These are phyloP conservation scores for Mustela lutreola DNA, from an alignment of 2,113 vertebrate genomes.

Conservation along the genomic window DNA sequence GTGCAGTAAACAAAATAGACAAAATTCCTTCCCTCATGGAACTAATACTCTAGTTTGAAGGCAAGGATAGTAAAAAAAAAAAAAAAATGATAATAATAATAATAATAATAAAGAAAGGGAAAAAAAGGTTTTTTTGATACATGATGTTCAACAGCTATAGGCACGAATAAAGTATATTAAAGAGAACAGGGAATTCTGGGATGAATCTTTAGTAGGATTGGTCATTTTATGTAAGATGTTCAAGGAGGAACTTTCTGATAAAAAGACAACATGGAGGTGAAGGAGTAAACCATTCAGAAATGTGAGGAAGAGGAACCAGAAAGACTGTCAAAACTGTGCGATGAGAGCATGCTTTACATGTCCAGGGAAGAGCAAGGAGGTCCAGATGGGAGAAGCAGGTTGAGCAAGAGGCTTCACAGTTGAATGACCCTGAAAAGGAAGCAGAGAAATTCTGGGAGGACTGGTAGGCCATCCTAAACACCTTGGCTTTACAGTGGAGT, in stretches of 20 bases:
- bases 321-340: background rate
- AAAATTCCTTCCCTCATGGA: background rate
- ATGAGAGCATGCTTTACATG: background rate
- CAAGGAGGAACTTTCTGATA: background rate
- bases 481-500: background rate
- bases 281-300: background rate
- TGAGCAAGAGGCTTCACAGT: background rate
- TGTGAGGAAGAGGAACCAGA: background rate
- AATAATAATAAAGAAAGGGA: background rate
- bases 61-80: background rate
- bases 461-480: too few species aligned
- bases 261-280: background rate
- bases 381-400: background rate
- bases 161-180: background rate
- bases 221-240: background rate
- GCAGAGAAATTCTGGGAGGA: background rate
- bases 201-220: background rate
- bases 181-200: background rate
- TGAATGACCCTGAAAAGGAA: background rate
- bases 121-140: background rate
- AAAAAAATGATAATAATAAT: background rate
- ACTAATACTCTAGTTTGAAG: background rate
- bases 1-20: background rate
- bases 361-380: background rate
- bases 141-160: background rate